phyloP scores from a whole-genome alignment of 2,113 vertebrate genomes.

The Cervus canadensis region DNA sequence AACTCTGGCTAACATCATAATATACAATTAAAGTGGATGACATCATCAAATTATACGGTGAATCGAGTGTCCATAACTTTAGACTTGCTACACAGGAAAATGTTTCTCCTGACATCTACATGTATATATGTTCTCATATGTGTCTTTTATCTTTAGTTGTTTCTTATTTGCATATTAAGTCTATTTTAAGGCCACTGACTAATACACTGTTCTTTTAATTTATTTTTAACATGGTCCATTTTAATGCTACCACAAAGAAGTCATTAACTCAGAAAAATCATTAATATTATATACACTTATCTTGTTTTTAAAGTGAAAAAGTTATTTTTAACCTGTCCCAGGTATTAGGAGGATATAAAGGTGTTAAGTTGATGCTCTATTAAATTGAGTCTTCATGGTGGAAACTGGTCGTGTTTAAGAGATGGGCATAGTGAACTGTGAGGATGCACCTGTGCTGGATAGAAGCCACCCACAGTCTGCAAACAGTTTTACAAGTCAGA shows the following conservation, averaged over 20 bases:
- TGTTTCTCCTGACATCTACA: background rate
- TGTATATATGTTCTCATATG: background rate
- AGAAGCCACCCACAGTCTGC: background rate
- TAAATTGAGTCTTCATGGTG: too few species aligned
- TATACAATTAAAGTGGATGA: background rate
- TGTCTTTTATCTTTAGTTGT: background rate
- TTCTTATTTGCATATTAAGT: background rate
- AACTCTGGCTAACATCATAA: background rate
- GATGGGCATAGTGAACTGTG: background rate
- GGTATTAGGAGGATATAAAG: background rate
- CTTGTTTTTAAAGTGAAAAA: background rate
- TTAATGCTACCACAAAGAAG: background rate
- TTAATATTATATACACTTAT: background rate
- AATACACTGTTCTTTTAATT: background rate
- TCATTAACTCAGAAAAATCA: background rate
- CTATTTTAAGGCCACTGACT: background rate
- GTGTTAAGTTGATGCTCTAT: background rate
- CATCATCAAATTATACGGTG: background rate
- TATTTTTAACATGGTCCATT: background rate
- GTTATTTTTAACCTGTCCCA: background rate
- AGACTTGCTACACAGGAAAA: background rate
- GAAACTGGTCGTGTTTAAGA: background rate
- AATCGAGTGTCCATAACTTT: background rate
- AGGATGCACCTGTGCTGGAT: rapidly evolving
- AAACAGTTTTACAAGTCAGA: background rate